phyloP scores from a whole-genome alignment of 2,113 vertebrate species.

The Plecturocebus donacophilus region DNA sequence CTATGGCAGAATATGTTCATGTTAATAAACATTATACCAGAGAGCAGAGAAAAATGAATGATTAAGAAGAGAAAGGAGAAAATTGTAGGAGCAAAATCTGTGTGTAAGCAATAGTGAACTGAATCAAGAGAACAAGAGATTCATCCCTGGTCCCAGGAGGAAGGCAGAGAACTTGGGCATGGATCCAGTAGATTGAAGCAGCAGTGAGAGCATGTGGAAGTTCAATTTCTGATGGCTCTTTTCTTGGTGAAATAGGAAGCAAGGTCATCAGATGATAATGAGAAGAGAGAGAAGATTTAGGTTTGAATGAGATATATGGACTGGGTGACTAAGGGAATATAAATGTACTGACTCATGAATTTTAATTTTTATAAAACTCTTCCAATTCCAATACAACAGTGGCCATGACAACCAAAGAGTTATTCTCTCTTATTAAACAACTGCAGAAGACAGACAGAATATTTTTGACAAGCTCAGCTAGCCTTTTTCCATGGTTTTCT shows the following conservation, averaged over 20 bases:
- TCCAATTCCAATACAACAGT: not conserved
- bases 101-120: not conserved
- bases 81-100: not conserved
- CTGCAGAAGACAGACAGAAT: not conserved
- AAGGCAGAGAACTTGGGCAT: not conserved
- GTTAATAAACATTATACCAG: not conserved
- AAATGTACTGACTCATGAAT: slow-evolving; percentile 1
- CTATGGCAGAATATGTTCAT: not conserved
- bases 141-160: fast-evolving
- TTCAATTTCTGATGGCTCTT: not conserved
- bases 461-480: not conserved
- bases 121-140: not conserved
- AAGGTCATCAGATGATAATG: not conserved
- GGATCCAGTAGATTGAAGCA: too few relatives aligned
- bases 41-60: not conserved
- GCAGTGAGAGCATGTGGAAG: not conserved
- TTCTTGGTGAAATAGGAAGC: not conserved
- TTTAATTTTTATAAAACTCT: slow-evolving; percentile 39
- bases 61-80: not conserved
- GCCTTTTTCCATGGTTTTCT: slow-evolving; percentile 4
- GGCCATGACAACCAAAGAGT: not conserved
- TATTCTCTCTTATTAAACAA: not conserved
- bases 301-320: not conserved
- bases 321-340: not conserved
- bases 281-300: not conserved